Evolutionary conservation across 2,888 invertebrate genomes (phyloP), one percentile per base, ranked within the genome.

Genomic region (Drosophila histrio): DNA sequence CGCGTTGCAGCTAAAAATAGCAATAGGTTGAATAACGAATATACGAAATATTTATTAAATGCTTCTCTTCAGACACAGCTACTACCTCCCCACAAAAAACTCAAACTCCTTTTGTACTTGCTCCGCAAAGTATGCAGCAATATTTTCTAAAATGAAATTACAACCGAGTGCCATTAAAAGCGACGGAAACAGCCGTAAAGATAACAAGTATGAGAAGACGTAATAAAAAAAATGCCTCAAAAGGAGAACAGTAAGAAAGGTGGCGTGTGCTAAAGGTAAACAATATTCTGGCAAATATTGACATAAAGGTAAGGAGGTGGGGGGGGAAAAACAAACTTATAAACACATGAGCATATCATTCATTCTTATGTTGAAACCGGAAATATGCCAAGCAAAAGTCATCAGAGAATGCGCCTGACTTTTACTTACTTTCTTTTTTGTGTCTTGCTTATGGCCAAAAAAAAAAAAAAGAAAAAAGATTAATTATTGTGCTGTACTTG

Each of bases 101-200:
- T 9, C 9, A n/a, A 9, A 11, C 32, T 15, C 2, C 22, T 19
- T 15, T 19, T 13, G 8, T 5, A 2, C 21, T 4, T 6, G 5
- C 1, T 0, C 13, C 13, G 28, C 32, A 39, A 39, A 44, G 32
- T 22, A 19, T 61, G 38, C 61, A 56, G 60, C 38, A 50, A 54
- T 60, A 59, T 56, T 66, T 64, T 32, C n/a, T 13, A 34, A 77
- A 87, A 84, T 80, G 65, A 84, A 77, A 87, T 87, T 78, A 84
- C 77, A 63, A 38, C 38, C 58, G 67, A 79, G 79, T 63, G 69
- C 87, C 87, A 84, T 84, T 84, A 87, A 71, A 84, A 72, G 57
- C 58, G 57, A 44, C 72, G 71, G 75, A 72, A 77, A 53, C 59
- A 67, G 68, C 71, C 81, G 58, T 76, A 70, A 73, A 76, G 80